Evolutionary conservation across 2,797 vertebrate genomes (phyloP).

Genomic region (Chrysocyon brachyurus): DNA sequence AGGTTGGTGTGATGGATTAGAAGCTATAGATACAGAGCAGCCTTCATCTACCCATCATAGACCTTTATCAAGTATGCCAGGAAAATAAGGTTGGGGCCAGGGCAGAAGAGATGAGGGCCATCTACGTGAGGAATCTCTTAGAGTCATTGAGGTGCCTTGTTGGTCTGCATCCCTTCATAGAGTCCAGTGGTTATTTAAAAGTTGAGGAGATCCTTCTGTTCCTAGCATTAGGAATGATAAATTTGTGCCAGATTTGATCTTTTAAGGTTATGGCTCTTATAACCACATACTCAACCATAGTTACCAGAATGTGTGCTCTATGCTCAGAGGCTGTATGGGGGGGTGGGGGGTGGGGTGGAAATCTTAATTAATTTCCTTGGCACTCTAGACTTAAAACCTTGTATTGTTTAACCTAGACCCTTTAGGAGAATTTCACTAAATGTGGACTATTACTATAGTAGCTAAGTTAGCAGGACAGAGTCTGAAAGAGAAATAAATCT

Average conservation of each 20-base stretch:
- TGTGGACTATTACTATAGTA: background rate
- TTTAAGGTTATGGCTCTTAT: background rate
- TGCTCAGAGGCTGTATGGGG: background rate
- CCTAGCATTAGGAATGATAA: background rate
- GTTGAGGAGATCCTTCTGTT: background rate
- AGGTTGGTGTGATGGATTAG: background rate
- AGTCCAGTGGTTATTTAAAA: background rate
- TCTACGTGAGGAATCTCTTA: background rate
- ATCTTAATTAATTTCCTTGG: background rate
- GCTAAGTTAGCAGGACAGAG: background rate
- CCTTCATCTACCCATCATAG: background rate
- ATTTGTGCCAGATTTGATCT: background rate
- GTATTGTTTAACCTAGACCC: background rate
- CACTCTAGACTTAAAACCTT: background rate
- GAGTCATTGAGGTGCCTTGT: background rate
- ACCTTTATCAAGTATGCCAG: background rate
- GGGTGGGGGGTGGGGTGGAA: accelerated
- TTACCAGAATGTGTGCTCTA: background rate
- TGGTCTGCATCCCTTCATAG: background rate
- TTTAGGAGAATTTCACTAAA: background rate
- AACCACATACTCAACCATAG: background rate
- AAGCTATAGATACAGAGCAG: background rate
- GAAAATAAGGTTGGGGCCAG: background rate
- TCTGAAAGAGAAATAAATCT: background rate
- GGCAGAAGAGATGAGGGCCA: background rate